These are phyloP conservation scores for Ommatoiulus sabulosus DNA, from an alignment of 2,888 invertebrate species.

Conservation along the genomic window DNA sequence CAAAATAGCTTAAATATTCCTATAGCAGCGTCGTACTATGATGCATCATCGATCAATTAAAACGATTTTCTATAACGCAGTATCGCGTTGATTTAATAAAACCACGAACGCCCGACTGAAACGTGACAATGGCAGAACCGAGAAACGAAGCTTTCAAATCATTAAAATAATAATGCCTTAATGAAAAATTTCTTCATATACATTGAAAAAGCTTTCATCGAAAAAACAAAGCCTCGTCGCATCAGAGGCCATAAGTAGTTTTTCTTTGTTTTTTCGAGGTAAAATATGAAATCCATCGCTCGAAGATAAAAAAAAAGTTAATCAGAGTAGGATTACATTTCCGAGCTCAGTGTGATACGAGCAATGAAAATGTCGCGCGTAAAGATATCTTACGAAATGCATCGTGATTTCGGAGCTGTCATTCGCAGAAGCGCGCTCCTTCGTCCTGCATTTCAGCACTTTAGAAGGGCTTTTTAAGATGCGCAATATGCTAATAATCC, in stretches of 20 bases:
- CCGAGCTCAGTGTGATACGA: neutral
- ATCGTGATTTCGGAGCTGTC: neutral
- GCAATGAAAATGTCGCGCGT: neutral
- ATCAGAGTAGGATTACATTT: neutral
- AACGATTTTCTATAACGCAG: too few species aligned
- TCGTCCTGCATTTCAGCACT: neutral
- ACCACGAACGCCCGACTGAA: too few species aligned
- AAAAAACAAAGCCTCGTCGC: neutral
- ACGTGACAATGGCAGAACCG: too few species aligned
- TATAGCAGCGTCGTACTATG: too few species aligned
- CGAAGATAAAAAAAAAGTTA: neutral
- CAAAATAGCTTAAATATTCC: too few species aligned
- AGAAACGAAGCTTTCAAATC: too few species aligned
- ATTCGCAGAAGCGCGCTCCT: neutral
- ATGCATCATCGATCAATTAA: too few species aligned
- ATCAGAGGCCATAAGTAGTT: neutral
- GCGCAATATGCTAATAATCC: conserved; percentile 28
- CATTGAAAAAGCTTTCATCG: neutral
- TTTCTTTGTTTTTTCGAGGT: neutral
- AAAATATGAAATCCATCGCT: neutral
- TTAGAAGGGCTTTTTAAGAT: neutral
- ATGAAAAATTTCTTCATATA: neutral
- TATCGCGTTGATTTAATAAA: too few species aligned
- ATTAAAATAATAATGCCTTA: neutral
- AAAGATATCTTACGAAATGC: neutral